Base-by-base conservation (phyloP, 2,113 vertebrate genomes). In the Datnioides undecimradiatus region DNA sequence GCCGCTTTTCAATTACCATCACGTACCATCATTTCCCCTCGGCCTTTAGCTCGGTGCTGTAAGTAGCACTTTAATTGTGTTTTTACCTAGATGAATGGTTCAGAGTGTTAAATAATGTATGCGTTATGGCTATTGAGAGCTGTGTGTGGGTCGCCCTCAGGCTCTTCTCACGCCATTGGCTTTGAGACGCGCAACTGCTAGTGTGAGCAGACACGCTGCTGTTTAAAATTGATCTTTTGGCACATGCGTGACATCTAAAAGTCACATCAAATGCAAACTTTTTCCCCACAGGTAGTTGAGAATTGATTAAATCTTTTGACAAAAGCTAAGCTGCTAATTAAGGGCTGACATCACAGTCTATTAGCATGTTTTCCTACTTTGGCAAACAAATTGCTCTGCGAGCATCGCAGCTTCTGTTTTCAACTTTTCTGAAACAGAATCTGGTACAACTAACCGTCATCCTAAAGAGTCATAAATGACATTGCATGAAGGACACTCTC, bases 91-190 rank as follows among this genome's bases (percentile, higher is more conserved):
- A 88, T 88, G 83, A 92, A 92, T 91, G 84, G 86, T 82, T 91
- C 43, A 83, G 40, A 25, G 48, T 68, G 87, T 83, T 94, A 80
- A 93, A 93, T 95, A 91, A 94, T 95, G 75, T 68, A 94, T 91
- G 75, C 51, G 48, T 86, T 81, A 85, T 81, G 49, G 88, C 83
- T 76, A 80, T 73, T 60, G 82, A 91, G 80, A 87, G 75, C 46
- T 0, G 36, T 68, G 83, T 71, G 80, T 68, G 70, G 67, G 79
- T 80, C 33, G 21, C 79, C 87, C 83, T 52, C 43, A 21, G 76
- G 83, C 66, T 87, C 64, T 92, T 91, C 88, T 84, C 84, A 83
- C 3, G 36, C 72, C 79, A 31, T 65, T 80, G 72, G 71, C 85
- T 91, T 83, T 67, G 76, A n/a, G 68, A 68, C n/a, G 10, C 36